Evolutionary conservation across 2,113 vertebrate species (phyloP).

Genomic region (Scomber colias): DNA sequence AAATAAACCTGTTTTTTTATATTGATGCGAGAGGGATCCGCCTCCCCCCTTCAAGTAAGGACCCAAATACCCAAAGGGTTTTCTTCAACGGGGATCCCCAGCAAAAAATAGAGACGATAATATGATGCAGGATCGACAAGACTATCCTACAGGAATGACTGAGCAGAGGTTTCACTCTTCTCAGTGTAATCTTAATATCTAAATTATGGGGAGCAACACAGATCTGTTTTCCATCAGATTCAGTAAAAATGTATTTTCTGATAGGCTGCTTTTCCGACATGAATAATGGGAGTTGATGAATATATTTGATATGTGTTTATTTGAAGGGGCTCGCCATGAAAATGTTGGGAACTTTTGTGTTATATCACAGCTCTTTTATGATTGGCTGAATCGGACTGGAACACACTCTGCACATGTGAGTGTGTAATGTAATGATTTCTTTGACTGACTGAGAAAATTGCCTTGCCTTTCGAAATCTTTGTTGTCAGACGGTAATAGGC

Average conservation of each 20-base stretch:
- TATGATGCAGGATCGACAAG: conserved; percentile 14
- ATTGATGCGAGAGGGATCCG: not conserved
- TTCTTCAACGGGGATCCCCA: conserved; percentile 1
- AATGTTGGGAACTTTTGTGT: conserved; percentile 58
- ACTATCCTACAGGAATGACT: not conserved
- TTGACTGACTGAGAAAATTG: conserved; percentile 22
- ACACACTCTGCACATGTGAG: conserved; percentile 63
- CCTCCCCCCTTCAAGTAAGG: not conserved
- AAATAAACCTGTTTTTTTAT: not conserved
- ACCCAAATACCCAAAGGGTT: not conserved
- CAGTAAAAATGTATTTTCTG: not conserved
- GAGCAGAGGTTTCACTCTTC: not conserved
- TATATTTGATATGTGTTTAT: not conserved
- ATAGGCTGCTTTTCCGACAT: not conserved
- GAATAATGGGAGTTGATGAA: not conserved
- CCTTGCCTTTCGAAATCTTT: conserved; percentile 1
- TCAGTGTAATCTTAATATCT: not conserved
- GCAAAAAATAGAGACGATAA: not conserved
- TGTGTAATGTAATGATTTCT: conserved; percentile 44
- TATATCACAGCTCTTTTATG: conserved; percentile 62
- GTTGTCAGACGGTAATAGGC: not conserved
- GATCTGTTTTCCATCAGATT: not conserved
- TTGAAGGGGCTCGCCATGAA: conserved; percentile 2
- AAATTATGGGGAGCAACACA: not conserved
- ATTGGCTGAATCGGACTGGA: conserved; percentile 60